Evolutionary conservation across 2,113 vertebrate genomes (phyloP).

Genomic region (Lucifuga dentata): DNA sequence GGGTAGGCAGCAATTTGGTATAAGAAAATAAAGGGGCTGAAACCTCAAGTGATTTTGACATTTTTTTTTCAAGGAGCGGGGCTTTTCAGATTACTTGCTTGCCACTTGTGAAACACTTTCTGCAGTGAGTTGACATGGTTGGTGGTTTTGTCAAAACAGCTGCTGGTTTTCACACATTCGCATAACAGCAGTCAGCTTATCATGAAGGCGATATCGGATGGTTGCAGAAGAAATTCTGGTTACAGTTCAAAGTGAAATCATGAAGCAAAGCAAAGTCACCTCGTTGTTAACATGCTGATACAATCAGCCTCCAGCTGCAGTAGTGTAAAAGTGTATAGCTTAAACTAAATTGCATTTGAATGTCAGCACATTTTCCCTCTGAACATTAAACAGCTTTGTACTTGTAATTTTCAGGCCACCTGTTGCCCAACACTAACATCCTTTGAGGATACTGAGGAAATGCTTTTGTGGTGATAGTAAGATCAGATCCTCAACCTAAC

Average conservation of each 20-base stretch:
- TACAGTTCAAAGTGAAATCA: background rate
- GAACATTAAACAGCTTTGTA: conserved; percentile 41
- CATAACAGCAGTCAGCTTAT: background rate
- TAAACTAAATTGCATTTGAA: conserved; percentile 11
- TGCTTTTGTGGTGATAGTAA: conserved; percentile 56
- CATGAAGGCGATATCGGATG: background rate
- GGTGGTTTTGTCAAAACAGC: conserved; percentile 36
- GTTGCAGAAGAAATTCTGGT: background rate
- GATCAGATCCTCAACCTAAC: conserved; percentile 42
- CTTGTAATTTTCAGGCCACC: conserved; percentile 60
- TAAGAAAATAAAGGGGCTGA: conserved; percentile 33
- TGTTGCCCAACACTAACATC: conserved; percentile 37
- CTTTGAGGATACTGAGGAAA: conserved; percentile 56
- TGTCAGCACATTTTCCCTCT: background rate
- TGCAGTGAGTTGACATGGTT: conserved; percentile 22
- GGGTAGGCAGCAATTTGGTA: conserved; percentile 45
- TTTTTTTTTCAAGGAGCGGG: conserved; percentile 11
- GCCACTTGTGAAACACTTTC: conserved; percentile 46
- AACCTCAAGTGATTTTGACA: conserved; percentile 32
- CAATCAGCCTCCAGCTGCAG: conserved; percentile 11
- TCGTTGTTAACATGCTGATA: conserved; percentile 16
- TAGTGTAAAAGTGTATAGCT: conserved; percentile 12
- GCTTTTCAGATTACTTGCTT: conserved; percentile 45
- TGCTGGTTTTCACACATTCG: conserved; percentile 41
- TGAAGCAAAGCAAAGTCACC: background rate